Evolutionary conservation across 2,113 vertebrate species (phyloP), one percentile per base, ranked within the genome.

Genomic region (Malurus alboscapulatus): DNA sequence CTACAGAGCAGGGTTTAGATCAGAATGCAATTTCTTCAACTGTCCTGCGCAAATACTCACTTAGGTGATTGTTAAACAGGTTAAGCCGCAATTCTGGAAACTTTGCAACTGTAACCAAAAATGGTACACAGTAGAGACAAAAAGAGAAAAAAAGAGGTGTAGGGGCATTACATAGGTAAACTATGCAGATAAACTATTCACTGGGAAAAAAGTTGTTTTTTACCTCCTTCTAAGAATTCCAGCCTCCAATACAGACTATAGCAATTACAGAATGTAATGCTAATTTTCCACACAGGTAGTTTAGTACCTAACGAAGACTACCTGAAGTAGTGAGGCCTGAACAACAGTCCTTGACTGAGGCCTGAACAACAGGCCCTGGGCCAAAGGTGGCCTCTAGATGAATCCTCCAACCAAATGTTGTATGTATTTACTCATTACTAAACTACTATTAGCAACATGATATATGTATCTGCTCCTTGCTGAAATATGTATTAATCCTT

Each of bases 11-110:
- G 13, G 63, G 90, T 87, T 96, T 69, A 87, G 68, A 78, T 50
- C n/a, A 88, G 42, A 94, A 94, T 62, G 54, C 51, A 80, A 94
- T 95, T 88, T 76, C 80, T 82, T 57, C 42, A 40, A 87, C 82
- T 29, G 73, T 79, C 65, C 59, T 13, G 36, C 19, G 15, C 78
- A 96, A 96, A 91, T 89, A 91, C 57, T 92, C 86, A 82, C 63
- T 82, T 38, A 88, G 21, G 68, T 14, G 1, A 88, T 40, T 91
- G 91, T 89, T 93, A 92, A 84, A 93, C 25, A 93, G 80, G 79
- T 81, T 95, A 71, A 78, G 54, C 75, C 66, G 66, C 69, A 93
- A 87, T 63, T 81, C 63, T 59, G 66, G 16, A 58, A 88, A 91
- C 73, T 78, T 66, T 66, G 77, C 40, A 54, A 51, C 12, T 88